A percentile compares a stretch with the other conserved stretches of the same genome.
Evolutionary conservation across 2,113 vertebrate species (phyloP).

Genomic region (Lipophrys pholis): DNA sequence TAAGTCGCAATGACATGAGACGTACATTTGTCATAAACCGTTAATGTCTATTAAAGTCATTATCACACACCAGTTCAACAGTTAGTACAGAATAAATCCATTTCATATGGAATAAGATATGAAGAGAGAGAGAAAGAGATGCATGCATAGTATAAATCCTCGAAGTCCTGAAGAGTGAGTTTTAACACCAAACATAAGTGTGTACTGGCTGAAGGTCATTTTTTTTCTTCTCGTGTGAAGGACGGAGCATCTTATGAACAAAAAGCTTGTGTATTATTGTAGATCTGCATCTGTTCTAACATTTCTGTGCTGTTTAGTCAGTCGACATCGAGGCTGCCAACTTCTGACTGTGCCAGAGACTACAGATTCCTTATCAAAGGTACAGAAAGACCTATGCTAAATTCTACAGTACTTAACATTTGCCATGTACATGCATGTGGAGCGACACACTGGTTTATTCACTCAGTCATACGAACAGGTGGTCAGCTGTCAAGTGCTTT

Average conservation of each 20-base stretch:
- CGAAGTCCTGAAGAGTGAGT: slow-evolving; percentile 36
- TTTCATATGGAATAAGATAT: slow-evolving; percentile 59
- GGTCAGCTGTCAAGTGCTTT: slow-evolving; percentile 34
- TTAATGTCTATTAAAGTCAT: slow-evolving; percentile 37
- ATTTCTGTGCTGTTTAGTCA: background rate
- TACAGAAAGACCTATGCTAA: slow-evolving; percentile 29
- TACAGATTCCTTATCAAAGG: slow-evolving; percentile 10
- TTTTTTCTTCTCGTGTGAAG: background rate
- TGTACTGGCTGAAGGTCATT: slow-evolving; percentile 4
- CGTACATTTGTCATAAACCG: slow-evolving; percentile 37
- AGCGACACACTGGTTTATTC: slow-evolving; percentile 16
- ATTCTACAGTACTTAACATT: slow-evolving; percentile 20
- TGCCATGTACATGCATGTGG: slow-evolving; percentile 3
- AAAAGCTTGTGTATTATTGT: background rate
- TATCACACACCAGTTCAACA: slow-evolving; percentile 54
- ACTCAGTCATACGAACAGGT: slow-evolving; percentile 21
- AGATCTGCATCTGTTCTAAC: background rate
- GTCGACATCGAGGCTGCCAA: background rate
- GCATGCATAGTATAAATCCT: slow-evolving; percentile 72
- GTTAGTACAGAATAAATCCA: slow-evolving; percentile 56
- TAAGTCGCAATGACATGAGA: slow-evolving; percentile 20
- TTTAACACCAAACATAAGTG: slow-evolving; percentile 32
- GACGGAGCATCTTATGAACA: background rate
- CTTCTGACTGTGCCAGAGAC: background rate
- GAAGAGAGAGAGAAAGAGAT: slow-evolving; percentile 53